A percentile compares a stretch with the other conserved stretches of the same genome.
These are phyloP conservation scores for Acronicta psi DNA, from an alignment of 2,888 invertebrate species.

Conservation along the genomic window DNA sequence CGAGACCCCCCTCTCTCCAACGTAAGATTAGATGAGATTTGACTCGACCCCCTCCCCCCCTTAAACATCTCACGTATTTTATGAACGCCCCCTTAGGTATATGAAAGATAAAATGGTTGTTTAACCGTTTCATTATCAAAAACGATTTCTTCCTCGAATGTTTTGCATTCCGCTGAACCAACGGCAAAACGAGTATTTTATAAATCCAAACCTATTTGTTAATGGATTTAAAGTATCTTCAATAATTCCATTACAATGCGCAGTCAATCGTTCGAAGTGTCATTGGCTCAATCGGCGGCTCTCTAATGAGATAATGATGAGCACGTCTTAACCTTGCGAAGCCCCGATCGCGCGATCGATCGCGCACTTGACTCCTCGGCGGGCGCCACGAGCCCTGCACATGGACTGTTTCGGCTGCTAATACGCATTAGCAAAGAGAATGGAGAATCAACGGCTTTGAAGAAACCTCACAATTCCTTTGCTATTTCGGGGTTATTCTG, in stretches of 20 bases:
- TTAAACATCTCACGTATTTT: too few species aligned
- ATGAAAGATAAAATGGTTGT: too few species aligned
- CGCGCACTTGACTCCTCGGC: slow-evolving; percentile 46
- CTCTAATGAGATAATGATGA: slow-evolving; percentile 68
- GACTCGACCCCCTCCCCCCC: too few species aligned
- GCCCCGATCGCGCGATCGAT: slow-evolving; percentile 69
- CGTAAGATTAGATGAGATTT: too few species aligned
- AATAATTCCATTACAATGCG: slow-evolving; percentile 21
- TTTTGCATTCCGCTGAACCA: too few species aligned
- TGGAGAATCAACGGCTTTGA: neutral
- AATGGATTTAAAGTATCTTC: neutral
- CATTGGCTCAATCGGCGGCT: slow-evolving; percentile 28
- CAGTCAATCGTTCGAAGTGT: slow-evolving; percentile 20
- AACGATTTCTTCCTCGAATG: too few species aligned
- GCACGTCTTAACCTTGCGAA: slow-evolving; percentile 71
- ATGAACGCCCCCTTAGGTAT: too few species aligned
- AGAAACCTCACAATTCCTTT: slow-evolving; percentile 11
- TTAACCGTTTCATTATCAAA: too few species aligned
- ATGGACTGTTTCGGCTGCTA: slow-evolving; percentile 29
- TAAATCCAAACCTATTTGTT: too few species aligned
- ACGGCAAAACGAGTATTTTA: too few species aligned
- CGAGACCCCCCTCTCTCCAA: too few species aligned
- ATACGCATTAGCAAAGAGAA: neutral
- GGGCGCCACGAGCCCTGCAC: neutral
- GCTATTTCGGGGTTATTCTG: too few species aligned